These are phyloP conservation scores for Pavo muticus DNA, from an alignment of 2,113 vertebrate genomes.

Conservation along the genomic window DNA sequence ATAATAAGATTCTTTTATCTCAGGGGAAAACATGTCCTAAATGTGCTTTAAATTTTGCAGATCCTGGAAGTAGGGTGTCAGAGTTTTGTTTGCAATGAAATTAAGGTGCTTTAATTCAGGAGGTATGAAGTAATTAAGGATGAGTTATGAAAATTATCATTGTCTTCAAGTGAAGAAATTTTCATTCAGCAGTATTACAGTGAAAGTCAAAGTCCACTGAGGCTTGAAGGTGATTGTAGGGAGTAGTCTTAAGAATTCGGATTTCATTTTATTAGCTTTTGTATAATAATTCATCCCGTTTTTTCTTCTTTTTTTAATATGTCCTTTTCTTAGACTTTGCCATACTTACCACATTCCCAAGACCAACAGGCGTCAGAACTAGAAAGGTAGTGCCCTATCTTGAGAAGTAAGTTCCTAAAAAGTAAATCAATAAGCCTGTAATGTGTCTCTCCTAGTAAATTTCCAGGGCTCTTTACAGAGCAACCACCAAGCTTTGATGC, in stretches of 20 bases:
- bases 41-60: conserved; percentile 16
- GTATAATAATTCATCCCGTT: background rate
- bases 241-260: background rate
- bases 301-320: background rate
- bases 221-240: conserved; percentile 18
- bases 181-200: conserved; percentile 13
- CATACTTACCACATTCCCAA: background rate
- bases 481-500: background rate
- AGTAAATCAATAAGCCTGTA: background rate
- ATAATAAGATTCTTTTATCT: background rate
- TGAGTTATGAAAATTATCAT: conserved; percentile 14
- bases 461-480: background rate
- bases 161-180: conserved; percentile 47
- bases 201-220: background rate
- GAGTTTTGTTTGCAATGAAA: conserved; percentile 42
- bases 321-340: background rate
- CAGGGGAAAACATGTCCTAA: background rate
- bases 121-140: conserved; percentile 37
- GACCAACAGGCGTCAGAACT: background rate
- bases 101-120: conserved; percentile 43
- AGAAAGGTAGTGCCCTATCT: background rate
- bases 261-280: background rate
- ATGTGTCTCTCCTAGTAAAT: background rate
- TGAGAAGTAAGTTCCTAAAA: background rate
- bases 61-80: conserved; percentile 12